Conservation (phyloP, 2,797 vertebrate genomes). For the Chromis chromis region DNA sequence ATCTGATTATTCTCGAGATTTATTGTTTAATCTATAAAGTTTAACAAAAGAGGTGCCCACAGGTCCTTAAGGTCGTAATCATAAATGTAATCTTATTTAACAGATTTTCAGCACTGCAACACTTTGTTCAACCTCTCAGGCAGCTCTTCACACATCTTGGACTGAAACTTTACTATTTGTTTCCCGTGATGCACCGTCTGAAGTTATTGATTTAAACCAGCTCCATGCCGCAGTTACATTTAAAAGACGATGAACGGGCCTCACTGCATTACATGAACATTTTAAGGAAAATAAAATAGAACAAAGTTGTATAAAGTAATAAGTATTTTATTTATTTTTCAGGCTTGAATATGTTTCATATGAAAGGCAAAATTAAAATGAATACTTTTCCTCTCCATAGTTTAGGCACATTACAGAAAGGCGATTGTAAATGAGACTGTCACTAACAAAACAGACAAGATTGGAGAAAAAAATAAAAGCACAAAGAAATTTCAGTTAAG, state of each 20-base stretch:
- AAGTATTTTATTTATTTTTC: slow-evolving; percentile 89
- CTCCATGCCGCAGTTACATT: no score
- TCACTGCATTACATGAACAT: background rate
- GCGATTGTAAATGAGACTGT: slow-evolving; percentile 80
- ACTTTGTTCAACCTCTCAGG: background rate
- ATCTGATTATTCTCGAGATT: no score
- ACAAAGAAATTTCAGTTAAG: slow-evolving; percentile 57
- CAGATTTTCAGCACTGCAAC: background rate
- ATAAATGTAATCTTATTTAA: background rate
- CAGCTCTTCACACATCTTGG: slow-evolving; percentile 14
- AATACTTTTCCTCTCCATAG: slow-evolving; percentile 79
- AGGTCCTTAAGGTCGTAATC: background rate
- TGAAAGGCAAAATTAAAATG: slow-evolving; percentile 87
- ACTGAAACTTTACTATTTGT: slow-evolving; percentile 12
- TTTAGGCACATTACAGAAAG: slow-evolving; percentile 90
- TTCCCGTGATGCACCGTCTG: slow-evolving; percentile 31
- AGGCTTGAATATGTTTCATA: slow-evolving; percentile 89
- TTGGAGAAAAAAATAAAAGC: slow-evolving; percentile 22
- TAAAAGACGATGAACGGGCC: background rate
- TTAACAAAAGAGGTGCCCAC: background rate
- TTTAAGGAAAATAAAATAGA: slow-evolving; percentile 13
- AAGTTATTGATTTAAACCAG: slow-evolving; percentile 2
- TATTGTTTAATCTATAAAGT: no score
- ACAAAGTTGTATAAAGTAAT: slow-evolving; percentile 74
- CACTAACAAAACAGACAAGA: slow-evolving; percentile 65